These are phyloP conservation scores for Poecilobothrus nobilitatus DNA, from an alignment of 2,888 invertebrate species.

Conservation along the genomic window DNA sequence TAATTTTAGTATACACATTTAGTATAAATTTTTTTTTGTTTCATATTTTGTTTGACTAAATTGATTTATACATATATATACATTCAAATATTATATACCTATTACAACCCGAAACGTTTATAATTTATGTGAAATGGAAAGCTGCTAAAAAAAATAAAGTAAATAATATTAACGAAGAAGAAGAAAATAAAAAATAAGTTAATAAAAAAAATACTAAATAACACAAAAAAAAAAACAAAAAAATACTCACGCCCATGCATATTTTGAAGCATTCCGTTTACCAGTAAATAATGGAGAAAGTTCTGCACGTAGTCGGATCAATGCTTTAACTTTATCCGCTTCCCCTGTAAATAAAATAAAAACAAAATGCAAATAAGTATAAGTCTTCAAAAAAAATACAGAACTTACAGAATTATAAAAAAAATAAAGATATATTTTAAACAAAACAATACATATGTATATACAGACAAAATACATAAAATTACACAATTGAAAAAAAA, in stretches of 20 bases:
- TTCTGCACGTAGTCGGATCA: slow-evolving; percentile 44
- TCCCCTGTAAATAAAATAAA: slow-evolving; percentile 37
- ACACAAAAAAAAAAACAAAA: slow-evolving; percentile 20
- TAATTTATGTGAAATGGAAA: slow-evolving; percentile 12
- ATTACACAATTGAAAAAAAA: too few species aligned
- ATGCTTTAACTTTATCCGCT: slow-evolving; percentile 45
- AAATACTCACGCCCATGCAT: slow-evolving; percentile 46
- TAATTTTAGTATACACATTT: too few species aligned
- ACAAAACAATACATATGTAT: too few species aligned
- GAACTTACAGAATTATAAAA: too few species aligned
- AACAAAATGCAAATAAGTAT: slow-evolving; percentile 12
- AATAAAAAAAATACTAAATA: not conserved
- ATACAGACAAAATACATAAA: too few species aligned
- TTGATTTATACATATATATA: not conserved
- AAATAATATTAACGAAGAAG: not conserved
- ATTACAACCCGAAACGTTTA: not conserved
- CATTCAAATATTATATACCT: not conserved
- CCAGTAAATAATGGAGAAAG: slow-evolving; percentile 44
- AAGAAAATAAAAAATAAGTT: not conserved
- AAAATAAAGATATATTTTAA: too few species aligned
- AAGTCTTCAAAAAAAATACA: too few species aligned
- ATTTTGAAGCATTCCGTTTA: slow-evolving; percentile 45
- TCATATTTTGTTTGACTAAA: not conserved
- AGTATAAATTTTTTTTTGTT: too few species aligned
- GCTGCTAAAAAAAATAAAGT: slow-evolving; percentile 13